Evolutionary conservation across 2,113 vertebrate genomes (phyloP).

Genomic region (Oncorhynchus tshawytscha): DNA sequence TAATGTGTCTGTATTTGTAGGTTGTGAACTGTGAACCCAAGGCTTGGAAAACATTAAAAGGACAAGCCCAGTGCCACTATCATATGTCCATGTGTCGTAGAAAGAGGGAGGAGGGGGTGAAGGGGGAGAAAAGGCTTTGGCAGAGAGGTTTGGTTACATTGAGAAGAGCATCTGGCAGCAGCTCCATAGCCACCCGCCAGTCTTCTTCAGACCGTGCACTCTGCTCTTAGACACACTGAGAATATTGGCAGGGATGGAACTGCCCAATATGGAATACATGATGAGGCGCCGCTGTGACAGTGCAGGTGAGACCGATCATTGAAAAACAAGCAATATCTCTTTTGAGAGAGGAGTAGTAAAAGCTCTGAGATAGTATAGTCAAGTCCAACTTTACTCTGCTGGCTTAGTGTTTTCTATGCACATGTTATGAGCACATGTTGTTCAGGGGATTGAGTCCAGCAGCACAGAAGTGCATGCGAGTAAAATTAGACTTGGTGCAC

Average conservation of each 20-base stretch:
- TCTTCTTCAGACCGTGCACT: slow-evolving; percentile 9
- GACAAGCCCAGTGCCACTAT: slow-evolving; percentile 65
- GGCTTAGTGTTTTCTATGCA: neutral
- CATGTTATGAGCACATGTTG: neutral
- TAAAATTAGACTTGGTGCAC: slow-evolving; percentile 3
- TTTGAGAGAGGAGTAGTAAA: too few relatives aligned
- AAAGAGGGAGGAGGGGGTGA: slow-evolving; percentile 14
- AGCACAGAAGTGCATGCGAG: neutral
- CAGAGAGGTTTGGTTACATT: slow-evolving; percentile 49
- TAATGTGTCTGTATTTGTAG: slow-evolving; percentile 35
- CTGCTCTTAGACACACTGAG: neutral
- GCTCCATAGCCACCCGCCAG: slow-evolving; percentile 5
- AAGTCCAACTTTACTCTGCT: neutral
- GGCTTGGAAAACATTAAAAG: slow-evolving; percentile 69
- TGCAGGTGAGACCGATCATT: slow-evolving; percentile 58
- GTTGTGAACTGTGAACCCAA: slow-evolving; percentile 64
- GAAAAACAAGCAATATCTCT: neutral
- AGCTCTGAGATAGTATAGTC: neutral
- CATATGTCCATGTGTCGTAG: slow-evolving; percentile 59
- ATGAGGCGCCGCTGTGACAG: slow-evolving; percentile 60
- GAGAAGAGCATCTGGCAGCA: slow-evolving; percentile 40
- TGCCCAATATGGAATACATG: slow-evolving; percentile 43
- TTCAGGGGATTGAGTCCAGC: neutral
- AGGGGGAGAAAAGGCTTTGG: slow-evolving; percentile 29
- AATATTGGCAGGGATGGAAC: slow-evolving; percentile 52